Base-by-base conservation (phyloP, 2,797 vertebrate genomes). In the Hemibagrus guttatus region DNA sequence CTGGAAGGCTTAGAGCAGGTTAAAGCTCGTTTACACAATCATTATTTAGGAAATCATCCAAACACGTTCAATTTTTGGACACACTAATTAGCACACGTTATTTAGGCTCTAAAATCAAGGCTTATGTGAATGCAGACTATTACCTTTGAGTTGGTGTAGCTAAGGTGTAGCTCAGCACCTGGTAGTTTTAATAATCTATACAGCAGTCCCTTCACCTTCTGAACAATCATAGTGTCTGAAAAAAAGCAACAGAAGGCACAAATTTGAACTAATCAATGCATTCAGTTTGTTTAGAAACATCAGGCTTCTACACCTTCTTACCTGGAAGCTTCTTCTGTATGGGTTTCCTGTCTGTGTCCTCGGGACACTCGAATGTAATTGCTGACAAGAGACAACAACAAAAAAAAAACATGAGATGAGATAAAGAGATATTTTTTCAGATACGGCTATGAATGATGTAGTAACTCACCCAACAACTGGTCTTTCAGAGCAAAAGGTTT, bases 121-220 rank as follows among this genome's bases (percentile, higher is more conserved):
- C 39, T 28, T 49, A 59, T 64, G 14, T 46, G 61, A 28, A 52
- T 46, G 59, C 72, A 61, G 12, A 42, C 2, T 69, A 42, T 83
- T 92, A 99, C 98, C 95, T 97, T 97, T 61, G 94, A 92, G 90
- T 95, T 97, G 93, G 94, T 91, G 42, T 99, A 99, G 87, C 94
- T 95, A 89, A 99, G 91, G 88, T 91, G 94, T 86, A 99, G 91
- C 71, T 97, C 94, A 0, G 95, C 93, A 42, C 94, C 94, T 42
- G 97, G 97, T 76, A 98, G 92, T 94, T 95, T 98, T 80, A 99
- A 90, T 26, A 97, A 93, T 74, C 97, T 93, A 87, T 95, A 95
- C 7, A 99, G 94, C 80, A 99, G 88, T 4, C 97, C 97, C 92
- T 98, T 99, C 91, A 99, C 96, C 91, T 97, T 99, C 91, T 97